These are phyloP conservation scores for Apamea sordens DNA, from an alignment of 2,888 invertebrate species.

Conservation along the genomic window DNA sequence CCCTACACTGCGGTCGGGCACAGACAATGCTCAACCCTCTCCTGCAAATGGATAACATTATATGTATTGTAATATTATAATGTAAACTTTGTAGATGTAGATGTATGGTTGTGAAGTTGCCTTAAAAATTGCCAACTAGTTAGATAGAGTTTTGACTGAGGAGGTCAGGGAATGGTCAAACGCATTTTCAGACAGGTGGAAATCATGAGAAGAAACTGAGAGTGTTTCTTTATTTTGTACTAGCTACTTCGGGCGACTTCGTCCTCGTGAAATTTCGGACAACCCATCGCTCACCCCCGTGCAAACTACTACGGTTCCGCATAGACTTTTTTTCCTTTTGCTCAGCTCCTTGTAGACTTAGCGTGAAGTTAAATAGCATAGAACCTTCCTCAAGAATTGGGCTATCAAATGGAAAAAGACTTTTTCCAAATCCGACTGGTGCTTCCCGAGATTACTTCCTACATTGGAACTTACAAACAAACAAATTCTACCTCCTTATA, in stretches of 20 bases:
- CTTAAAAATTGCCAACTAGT: not conserved
- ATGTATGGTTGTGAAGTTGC: not conserved
- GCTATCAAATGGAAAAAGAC: no score
- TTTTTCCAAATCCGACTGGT: no score
- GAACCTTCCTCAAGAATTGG: not conserved
- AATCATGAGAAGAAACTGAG: not conserved
- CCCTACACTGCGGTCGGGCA: constrained; percentile 44
- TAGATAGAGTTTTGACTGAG: not conserved
- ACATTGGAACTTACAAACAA: no score
- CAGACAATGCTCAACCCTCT: constrained; percentile 48
- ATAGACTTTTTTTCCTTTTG: not conserved
- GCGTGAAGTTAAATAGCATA: not conserved
- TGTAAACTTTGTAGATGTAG: constrained; percentile 23
- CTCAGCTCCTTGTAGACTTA: not conserved
- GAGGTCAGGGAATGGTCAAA: not conserved
- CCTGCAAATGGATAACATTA: constrained; percentile 32
- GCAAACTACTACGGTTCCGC: not conserved
- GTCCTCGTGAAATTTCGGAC: not conserved
- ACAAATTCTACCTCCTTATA: no score
- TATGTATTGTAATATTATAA: constrained; percentile 31
- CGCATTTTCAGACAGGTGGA: not conserved
- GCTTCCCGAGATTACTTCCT: no score
- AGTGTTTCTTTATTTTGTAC: not conserved
- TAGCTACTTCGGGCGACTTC: not conserved
- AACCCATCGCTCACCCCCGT: not conserved